Evolutionary conservation across 2,797 vertebrate species (phyloP).

Genomic region (Hydrocynus forskahlii): DNA sequence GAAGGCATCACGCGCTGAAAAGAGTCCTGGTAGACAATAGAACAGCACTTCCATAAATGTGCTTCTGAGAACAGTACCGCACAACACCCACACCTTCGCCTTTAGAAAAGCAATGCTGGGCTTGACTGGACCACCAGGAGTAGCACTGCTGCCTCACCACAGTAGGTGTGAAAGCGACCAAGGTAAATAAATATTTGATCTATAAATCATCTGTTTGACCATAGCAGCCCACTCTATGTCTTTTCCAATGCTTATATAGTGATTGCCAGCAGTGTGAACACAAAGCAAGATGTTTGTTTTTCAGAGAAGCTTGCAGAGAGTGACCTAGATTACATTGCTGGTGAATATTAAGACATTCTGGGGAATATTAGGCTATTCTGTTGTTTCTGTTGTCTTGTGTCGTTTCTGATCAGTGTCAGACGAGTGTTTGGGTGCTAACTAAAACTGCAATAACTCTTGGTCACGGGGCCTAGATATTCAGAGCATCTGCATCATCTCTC

Average conservation of each 20-base stretch:
- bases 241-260: neutral
- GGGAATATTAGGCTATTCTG: neutral
- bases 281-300: neutral
- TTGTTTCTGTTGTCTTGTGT: neutral
- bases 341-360: slow-evolving; percentile 5
- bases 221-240: neutral
- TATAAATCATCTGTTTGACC: slow-evolving; percentile 8
- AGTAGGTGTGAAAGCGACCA: neutral
- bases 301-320: neutral
- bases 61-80: slow-evolving; percentile 9
- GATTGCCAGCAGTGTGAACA: neutral
- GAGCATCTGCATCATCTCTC: neutral
- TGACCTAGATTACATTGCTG: slow-evolving; percentile 18
- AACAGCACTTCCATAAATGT: slow-evolving; percentile 9
- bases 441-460: neutral
- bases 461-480: neutral
- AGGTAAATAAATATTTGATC: neutral
- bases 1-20: slow-evolving; percentile 1
- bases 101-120: slow-evolving; percentile 3
- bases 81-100: slow-evolving; percentile 14
- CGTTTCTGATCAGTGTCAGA: neutral
- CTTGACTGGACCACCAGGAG: neutral
- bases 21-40: slow-evolving; percentile 9
- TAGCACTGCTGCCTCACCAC: neutral
- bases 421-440: neutral